phyloP scores from a whole-genome alignment of 2,888 invertebrate species.

The Myopa tessellatipennis region DNA sequence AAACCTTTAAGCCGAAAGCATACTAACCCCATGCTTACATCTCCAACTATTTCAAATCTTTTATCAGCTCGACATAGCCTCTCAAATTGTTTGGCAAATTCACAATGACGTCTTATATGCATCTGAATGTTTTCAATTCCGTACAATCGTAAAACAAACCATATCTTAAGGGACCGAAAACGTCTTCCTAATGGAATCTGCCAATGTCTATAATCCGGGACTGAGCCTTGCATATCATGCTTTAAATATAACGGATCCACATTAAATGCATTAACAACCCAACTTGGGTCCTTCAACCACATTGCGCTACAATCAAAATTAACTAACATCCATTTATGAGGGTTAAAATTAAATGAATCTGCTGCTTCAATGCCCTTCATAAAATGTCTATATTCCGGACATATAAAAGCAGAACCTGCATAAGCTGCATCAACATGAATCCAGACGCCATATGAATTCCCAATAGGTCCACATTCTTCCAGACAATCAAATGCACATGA shows the following conservation, averaged over 20 bases:
- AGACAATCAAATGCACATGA: conserved; percentile 94
- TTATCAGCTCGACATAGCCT: conserved; percentile 79
- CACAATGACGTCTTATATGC: conserved; percentile 86
- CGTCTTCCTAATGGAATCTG: conserved; percentile 94
- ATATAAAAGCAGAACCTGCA: conserved; percentile 95
- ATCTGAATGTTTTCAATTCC: conserved; percentile 90
- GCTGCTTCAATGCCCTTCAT: conserved; percentile 91
- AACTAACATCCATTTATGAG: conserved; percentile 99
- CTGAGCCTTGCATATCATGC: conserved; percentile 90
- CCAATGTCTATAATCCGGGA: conserved; percentile 97
- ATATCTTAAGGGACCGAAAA: conserved; percentile 91
- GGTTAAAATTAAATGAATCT: conserved; percentile 98
- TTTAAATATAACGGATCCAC: conserved; percentile 97
- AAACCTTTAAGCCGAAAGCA: conserved; percentile 92
- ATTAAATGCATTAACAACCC: conserved; percentile 94
- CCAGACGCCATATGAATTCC: conserved; percentile 83
- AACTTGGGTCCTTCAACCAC: conserved; percentile 92
- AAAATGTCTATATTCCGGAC: conserved; percentile 92
- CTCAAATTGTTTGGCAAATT: conserved; percentile 89
- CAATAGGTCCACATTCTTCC: conserved; percentile 91
- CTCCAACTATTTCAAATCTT: conserved; percentile 89
- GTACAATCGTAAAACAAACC: conserved; percentile 93
- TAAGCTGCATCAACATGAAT: conserved; percentile 97
- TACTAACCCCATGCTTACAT: conserved; percentile 93
- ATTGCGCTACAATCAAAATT: conserved; percentile 99